Base-by-base conservation (phyloP, 30 jellyfish, hydroid and myxozoan species). In the Cassiopea andromeda region DNA sequence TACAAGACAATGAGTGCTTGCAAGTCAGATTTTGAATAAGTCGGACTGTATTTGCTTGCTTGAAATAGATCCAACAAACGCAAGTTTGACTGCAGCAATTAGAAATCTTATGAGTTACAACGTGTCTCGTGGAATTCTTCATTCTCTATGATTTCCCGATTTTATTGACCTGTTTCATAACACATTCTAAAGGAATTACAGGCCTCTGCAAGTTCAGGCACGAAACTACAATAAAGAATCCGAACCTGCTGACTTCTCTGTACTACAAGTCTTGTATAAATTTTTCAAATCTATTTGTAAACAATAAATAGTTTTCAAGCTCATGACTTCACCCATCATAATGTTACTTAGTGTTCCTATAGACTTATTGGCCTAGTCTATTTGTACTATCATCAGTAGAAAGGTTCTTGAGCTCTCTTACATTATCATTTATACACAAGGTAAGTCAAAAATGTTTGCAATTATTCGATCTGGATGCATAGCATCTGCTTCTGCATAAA, bases 161-260 rank as follows among this genome's bases (percentile, higher is more conserved):
- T 70, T 70, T 14, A 61, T 70, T 70, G 79, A 8, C 79, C n/a
- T 43, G 17, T 5, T 2, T 1, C 79, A 7, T 27, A 54, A 70
- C 79, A 70, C 4, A 54, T 70, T 70, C 27, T 70, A 49, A 70
- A 70, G 3, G 79, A 43, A 15, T 8, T 8, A 43, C 79, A 15
- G n/a, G 79, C 54, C 79, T 70, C 6, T 70, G 50, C 79, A 70
- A 70, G 79, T 70, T 70, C 17, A 19, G 46, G 79, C 46, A 1
- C 1, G 7, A 61, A 19, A 2, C 18, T 3, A 18, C 14, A 8
- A 15, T 54, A 70, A 2, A 19, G 79, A 70, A 70, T 27, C 27
- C 79, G 8, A 70, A n/a, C 3, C 15, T 19, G 8, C 58, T 27
- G 79, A 43, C 6, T 8, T 16, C 27, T 49, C 50, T 27, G 4